A percentile compares a stretch with the other conserved stretches of the same genome.
phyloP scores from a whole-genome alignment of 53 echinoderm and acorn worm genomes.

The Astropecten irregularis region DNA sequence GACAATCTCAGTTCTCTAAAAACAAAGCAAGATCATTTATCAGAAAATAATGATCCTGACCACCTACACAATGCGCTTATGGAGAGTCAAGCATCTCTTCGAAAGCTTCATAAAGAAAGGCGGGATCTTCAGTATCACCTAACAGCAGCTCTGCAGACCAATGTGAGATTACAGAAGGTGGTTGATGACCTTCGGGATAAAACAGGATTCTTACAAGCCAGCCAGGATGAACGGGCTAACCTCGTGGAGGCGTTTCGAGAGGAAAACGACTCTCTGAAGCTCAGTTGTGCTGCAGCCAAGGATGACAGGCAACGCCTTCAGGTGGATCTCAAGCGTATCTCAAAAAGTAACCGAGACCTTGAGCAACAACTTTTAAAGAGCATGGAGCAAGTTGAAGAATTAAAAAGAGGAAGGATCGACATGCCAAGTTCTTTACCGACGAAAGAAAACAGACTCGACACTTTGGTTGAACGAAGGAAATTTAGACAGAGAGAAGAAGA shows the following conservation, averaged over 20 bases:
- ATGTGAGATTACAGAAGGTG: constrained; percentile 31
- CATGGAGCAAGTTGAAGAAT: not conserved
- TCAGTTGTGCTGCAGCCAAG: not conserved
- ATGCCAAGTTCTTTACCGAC: too few relatives aligned
- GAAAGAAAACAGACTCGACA: not conserved
- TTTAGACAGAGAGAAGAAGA: not conserved
- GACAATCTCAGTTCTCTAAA: too few relatives aligned
- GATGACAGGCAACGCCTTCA: constrained; percentile 22
- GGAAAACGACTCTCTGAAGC: constrained; percentile 6
- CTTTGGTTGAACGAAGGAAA: not conserved
- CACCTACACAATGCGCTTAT: not conserved
- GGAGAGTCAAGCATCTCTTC: constrained; percentile 4
- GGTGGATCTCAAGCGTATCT: not conserved
- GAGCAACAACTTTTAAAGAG: not conserved
- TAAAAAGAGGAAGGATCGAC: not conserved
- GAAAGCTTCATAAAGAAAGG: constrained; percentile 1
- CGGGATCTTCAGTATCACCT: constrained; percentile 10
- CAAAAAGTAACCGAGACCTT: not conserved
- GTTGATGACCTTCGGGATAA: constrained; percentile 15
- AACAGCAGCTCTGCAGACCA: constrained; percentile 6
- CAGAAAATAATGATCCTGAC: too few relatives aligned
- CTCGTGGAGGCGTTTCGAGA: not conserved
- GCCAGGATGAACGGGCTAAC: not conserved
- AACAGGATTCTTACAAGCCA: constrained; percentile 3
- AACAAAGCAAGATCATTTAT: too few relatives aligned